Percentiles rank a stretch among this genome's conserved stretches.
Conservation (phyloP, 2,888 invertebrate genomes). For the Dugesia japonica region DNA sequence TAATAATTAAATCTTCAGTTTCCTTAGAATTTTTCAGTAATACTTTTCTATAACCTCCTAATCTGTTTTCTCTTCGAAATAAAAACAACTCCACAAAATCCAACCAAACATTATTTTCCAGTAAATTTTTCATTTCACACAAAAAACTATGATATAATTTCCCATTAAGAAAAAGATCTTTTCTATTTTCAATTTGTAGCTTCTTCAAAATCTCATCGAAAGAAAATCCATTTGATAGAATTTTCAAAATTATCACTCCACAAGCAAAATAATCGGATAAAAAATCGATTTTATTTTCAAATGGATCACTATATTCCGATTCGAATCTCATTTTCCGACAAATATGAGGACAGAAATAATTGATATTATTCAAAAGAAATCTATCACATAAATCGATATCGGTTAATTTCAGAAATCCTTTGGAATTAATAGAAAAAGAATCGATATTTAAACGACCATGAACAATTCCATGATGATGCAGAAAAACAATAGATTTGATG, state of each 20-base stretch:
- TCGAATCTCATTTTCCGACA: background rate
- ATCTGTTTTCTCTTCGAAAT: background rate
- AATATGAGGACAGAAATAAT: background rate
- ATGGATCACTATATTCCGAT: background rate
- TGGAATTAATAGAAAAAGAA: background rate
- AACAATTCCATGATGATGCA: background rate
- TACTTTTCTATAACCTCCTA: background rate
- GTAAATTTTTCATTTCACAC: background rate
- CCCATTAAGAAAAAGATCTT: background rate
- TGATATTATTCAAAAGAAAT: background rate
- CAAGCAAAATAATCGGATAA: background rate
- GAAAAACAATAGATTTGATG: background rate
- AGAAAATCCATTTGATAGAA: background rate
- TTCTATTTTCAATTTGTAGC: background rate
- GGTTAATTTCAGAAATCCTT: background rate
- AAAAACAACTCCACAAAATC: background rate
- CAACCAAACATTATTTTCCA: background rate
- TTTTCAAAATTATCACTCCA: background rate
- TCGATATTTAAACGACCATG: background rate
- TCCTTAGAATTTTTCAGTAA: background rate
- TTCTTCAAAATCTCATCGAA: background rate
- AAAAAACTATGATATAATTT: background rate
- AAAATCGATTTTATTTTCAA: background rate
- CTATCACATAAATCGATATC: background rate
- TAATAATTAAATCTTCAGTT: background rate